These are phyloP conservation scores for Sisyra terminalis DNA, from an alignment of 2,888 invertebrate genomes.

Conservation along the genomic window DNA sequence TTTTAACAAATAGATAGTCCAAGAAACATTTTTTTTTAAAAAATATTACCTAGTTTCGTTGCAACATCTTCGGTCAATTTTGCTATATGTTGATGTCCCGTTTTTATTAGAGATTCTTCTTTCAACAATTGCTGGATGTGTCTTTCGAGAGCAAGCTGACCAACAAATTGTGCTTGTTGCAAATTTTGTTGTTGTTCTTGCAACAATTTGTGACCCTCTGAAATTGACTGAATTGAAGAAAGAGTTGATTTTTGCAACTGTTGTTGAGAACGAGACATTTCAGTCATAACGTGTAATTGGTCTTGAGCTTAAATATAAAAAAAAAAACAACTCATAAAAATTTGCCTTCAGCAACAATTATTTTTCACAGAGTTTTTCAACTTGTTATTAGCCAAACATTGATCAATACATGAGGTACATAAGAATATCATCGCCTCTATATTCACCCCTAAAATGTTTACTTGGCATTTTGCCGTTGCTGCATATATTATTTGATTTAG, in stretches of 20 bases:
- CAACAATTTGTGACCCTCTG: slow-evolving; percentile 29
- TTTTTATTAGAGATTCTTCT: slow-evolving; percentile 39
- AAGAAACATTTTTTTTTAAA: no score
- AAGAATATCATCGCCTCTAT: no score
- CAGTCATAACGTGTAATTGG: slow-evolving; percentile 27
- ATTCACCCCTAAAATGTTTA: no score
- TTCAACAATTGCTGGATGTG: slow-evolving; percentile 37
- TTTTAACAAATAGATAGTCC: no score
- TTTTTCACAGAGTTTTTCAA: no score
- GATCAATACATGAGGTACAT: no score
- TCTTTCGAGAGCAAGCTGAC: slow-evolving; percentile 31
- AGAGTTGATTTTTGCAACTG: slow-evolving; percentile 27
- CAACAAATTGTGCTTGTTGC: slow-evolving; percentile 29
- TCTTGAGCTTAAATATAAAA: slow-evolving; percentile 21
- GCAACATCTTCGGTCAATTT: slow-evolving; percentile 35
- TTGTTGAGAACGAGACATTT: slow-evolving; percentile 27
- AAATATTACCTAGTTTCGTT: slow-evolving; percentile 31
- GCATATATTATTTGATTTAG: no score
- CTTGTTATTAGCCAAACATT: no score
- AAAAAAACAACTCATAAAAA: slow-evolving; percentile 5
- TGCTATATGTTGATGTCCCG: slow-evolving; percentile 36
- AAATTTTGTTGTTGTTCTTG: slow-evolving; percentile 33
- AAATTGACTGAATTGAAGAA: slow-evolving; percentile 26
- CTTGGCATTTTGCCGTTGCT: no score
- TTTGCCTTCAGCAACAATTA: no score